Evolutionary conservation across 2,888 invertebrate species (phyloP).

Genomic region (Lochmaea crataegi): DNA sequence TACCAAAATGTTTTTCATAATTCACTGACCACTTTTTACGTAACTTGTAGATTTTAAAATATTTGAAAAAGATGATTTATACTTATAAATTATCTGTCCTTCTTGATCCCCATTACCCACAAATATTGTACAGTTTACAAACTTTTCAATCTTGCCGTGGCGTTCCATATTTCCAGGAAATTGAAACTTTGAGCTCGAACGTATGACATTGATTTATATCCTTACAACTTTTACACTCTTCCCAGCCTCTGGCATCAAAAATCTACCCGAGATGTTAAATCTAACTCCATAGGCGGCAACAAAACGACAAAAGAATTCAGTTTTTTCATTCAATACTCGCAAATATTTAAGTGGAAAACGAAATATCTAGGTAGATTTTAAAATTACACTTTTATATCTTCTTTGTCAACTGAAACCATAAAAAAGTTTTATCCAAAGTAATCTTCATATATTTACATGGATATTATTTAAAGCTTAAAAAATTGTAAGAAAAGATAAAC

Average conservation of each 20-base stretch:
- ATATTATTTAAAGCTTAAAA: too few species aligned
- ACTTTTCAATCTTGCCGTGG: slow-evolving; percentile 33
- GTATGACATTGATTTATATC: slow-evolving; percentile 62
- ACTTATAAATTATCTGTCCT: slow-evolving; percentile 25
- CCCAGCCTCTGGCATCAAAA: slow-evolving; percentile 27
- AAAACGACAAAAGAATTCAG: neutral
- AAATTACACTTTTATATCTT: too few species aligned
- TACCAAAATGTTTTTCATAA: too few species aligned
- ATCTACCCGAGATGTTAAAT: slow-evolving; percentile 18
- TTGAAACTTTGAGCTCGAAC: slow-evolving; percentile 61
- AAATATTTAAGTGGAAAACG: neutral
- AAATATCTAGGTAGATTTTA: neutral
- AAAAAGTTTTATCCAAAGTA: too few species aligned
- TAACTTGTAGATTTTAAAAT: neutral
- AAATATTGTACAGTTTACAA: slow-evolving; percentile 33
- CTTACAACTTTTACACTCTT: slow-evolving; percentile 39
- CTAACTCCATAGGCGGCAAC: slow-evolving; percentile 22
- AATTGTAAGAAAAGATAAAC: too few species aligned
- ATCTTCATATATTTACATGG: too few species aligned
- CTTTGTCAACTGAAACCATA: too few species aligned
- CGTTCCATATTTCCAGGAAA: slow-evolving; percentile 52
- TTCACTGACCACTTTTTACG: neutral
- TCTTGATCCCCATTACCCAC: slow-evolving; percentile 31
- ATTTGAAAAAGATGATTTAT: slow-evolving; percentile 16
- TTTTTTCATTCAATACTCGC: too few species aligned